Evolutionary conservation across 1,140 invertebrate genomes (phyloP).

Genomic region (Zaprionus capensis): DNA sequence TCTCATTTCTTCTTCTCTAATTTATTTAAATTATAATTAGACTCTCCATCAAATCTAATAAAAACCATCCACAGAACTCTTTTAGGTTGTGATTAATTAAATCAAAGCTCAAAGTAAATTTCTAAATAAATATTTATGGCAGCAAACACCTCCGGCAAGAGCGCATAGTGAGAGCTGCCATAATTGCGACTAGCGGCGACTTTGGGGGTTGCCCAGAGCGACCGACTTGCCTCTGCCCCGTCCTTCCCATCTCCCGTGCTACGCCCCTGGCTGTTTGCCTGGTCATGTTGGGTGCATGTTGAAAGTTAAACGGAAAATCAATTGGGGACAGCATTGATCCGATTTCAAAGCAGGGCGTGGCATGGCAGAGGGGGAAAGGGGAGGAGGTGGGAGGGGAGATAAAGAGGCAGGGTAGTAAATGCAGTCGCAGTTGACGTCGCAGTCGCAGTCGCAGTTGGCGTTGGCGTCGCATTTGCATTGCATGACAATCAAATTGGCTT

Average conservation of each 20-base stretch:
- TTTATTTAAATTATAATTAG: neutral
- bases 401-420: neutral
- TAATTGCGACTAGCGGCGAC: neutral
- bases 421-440: constrained; percentile 24
- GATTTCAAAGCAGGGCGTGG: constrained; percentile 28
- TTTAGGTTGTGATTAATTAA: neutral
- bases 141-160: neutral
- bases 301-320: constrained; percentile 79
- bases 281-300: constrained; percentile 61
- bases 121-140: constrained; percentile 2
- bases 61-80: neutral
- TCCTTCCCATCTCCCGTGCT: neutral
- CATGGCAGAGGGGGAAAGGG: constrained; percentile 37
- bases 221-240: neutral
- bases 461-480: constrained; percentile 49
- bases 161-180: neutral
- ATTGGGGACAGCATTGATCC: constrained; percentile 81
- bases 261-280: neutral
- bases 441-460: neutral
- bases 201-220: constrained; percentile 39
- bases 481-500: constrained; percentile 73
- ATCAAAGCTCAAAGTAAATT: neutral
- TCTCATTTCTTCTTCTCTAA: neutral
- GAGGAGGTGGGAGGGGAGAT: neutral
- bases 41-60: neutral